phyloP scores from a whole-genome alignment of 2,113 vertebrate species.

The Malurus melanocephalus region DNA sequence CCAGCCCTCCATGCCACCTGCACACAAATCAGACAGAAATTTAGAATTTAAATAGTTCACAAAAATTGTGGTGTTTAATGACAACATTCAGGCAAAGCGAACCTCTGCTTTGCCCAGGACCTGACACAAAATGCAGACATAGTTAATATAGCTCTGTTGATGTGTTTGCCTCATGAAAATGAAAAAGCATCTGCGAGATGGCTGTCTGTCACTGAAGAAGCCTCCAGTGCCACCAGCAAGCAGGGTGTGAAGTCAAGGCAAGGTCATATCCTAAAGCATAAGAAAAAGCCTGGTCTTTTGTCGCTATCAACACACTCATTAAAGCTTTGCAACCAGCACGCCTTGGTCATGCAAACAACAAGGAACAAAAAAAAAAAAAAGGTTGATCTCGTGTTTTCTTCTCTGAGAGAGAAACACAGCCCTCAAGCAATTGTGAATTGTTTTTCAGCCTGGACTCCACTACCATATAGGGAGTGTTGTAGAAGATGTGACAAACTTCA shows the following conservation, averaged over 20 bases:
- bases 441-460: background rate
- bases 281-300: background rate
- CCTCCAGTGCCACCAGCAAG: background rate
- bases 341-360: background rate
- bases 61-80: background rate
- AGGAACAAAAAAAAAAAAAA: background rate
- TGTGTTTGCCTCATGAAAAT: background rate
- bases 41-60: background rate
- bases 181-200: background rate
- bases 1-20: background rate
- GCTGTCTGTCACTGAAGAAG: conserved; percentile 29
- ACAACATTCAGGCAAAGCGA: background rate
- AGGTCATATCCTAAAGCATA: conserved; percentile 10
- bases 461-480: background rate
- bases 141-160: background rate
- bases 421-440: background rate
- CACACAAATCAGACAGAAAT: background rate
- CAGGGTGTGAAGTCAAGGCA: conserved; percentile 24
- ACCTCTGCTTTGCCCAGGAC: background rate
- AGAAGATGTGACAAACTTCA: conserved; percentile 16
- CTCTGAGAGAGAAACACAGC: background rate
- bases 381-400: background rate
- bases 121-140: background rate
- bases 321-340: background rate
- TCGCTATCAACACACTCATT: background rate